phyloP scores from a whole-genome alignment of 2,888 invertebrate genomes.

The Bruchidius siliquastri region DNA sequence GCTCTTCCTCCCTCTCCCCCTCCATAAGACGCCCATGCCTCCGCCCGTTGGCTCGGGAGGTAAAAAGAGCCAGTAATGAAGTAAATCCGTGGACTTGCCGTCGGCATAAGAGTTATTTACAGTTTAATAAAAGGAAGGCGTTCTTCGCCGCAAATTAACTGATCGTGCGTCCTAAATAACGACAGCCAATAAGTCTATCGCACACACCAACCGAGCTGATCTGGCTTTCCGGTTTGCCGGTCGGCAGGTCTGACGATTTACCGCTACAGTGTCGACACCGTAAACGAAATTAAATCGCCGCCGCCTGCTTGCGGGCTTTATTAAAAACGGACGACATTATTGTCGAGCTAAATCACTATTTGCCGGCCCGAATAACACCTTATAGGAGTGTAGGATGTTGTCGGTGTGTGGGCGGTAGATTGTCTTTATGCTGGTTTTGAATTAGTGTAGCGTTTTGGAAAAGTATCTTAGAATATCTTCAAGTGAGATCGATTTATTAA shows the following conservation, averaged over 20 bases:
- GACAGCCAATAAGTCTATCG: slow-evolving; percentile 48
- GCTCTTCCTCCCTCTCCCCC: too few species aligned
- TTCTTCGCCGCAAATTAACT: slow-evolving; percentile 42
- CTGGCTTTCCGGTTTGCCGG: neutral
- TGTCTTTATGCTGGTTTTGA: too few species aligned
- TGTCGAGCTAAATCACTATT: slow-evolving; percentile 1
- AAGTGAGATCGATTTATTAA: too few species aligned
- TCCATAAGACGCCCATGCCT: too few species aligned
- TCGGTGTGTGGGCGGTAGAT: neutral
- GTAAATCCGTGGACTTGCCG: too few species aligned
- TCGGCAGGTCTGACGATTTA: neutral
- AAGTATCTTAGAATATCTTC: too few species aligned
- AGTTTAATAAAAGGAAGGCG: slow-evolving; percentile 24
- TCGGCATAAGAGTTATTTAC: slow-evolving; percentile 19
- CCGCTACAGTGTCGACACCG: neutral
- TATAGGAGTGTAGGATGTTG: too few species aligned
- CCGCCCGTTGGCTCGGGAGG: too few species aligned
- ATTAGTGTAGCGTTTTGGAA: too few species aligned
- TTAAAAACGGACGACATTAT: slow-evolving; percentile 9
- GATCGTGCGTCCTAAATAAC: slow-evolving; percentile 46
- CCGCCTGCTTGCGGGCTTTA: slow-evolving; percentile 6
- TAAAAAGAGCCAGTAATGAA: too few species aligned
- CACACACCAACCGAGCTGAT: slow-evolving; percentile 5
- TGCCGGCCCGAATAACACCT: neutral
- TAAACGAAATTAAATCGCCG: neutral